Evolutionary conservation across 2,888 invertebrate genomes (phyloP).

Genomic region (Caenorhabditis imperialis): DNA sequence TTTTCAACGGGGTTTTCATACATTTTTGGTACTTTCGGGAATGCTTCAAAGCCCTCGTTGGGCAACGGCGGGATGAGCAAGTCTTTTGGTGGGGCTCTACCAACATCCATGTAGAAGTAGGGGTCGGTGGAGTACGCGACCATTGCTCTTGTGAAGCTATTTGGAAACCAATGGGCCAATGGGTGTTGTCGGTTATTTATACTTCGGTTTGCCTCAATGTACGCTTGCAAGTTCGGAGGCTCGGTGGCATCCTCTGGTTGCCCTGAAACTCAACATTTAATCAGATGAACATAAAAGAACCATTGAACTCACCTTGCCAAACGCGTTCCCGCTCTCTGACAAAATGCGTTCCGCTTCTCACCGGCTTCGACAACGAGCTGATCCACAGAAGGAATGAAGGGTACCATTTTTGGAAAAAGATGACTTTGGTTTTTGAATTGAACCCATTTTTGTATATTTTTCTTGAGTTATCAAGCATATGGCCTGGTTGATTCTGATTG

Average conservation of each 20-base stretch:
- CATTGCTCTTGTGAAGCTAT: not conserved
- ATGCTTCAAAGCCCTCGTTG: not conserved
- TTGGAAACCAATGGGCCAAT: not conserved
- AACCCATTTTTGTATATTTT: too few relatives aligned
- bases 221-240: not conserved
- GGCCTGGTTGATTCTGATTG: too few relatives aligned
- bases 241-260: not conserved
- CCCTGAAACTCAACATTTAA: not conserved
- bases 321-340: not conserved
- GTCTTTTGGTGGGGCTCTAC: not conserved
- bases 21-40: not conserved
- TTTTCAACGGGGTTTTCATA: not conserved
- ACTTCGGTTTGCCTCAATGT: not conserved
- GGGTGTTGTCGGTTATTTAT: not conserved
- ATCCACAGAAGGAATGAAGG: too few relatives aligned
- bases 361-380: too few relatives aligned
- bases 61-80: not conserved
- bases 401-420: too few relatives aligned
- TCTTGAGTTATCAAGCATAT: too few relatives aligned
- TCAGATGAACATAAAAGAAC: not conserved
- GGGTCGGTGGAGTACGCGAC: not conserved
- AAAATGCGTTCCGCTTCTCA: too few relatives aligned
- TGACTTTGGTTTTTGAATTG: too few relatives aligned
- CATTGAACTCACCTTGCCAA: not conserved
- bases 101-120: constrained; percentile 2